Conservation (phyloP, 2,113 vertebrate genomes). For the Callospermophilus lateralis region DNA sequence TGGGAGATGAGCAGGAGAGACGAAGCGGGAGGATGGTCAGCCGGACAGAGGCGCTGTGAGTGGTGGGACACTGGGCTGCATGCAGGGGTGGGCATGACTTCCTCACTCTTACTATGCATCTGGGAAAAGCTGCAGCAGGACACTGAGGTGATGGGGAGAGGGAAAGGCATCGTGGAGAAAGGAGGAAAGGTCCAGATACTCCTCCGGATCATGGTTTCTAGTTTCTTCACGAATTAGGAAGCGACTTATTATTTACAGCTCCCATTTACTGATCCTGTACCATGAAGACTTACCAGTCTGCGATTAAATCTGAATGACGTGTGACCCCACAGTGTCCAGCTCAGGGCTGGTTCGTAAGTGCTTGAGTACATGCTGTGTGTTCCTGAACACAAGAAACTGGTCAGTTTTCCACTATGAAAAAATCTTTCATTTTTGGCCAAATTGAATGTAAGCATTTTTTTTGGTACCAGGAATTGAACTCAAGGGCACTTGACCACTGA, state of each 20-base stretch:
- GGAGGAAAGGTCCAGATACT: neutral
- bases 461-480: no score
- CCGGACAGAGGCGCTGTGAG: no score
- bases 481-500: no score
- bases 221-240: neutral
- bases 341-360: neutral
- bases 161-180: no score
- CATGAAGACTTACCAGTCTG: neutral
- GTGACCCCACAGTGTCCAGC: neutral
- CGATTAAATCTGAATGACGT: neutral
- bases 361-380: neutral
- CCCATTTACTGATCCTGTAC: neutral
- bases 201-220: neutral
- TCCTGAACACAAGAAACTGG: neutral
- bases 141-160: neutral
- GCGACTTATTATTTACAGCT: neutral
- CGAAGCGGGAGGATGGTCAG: neutral
- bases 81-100: no score
- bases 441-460: neutral
- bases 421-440: neutral
- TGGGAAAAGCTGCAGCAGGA: neutral
- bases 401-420: neutral
- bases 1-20: neutral
- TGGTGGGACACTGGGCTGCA: no score
- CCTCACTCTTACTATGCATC: no score